phyloP scores from a whole-genome alignment of 2,113 vertebrate genomes.

The Eretmochelys imbricata region DNA sequence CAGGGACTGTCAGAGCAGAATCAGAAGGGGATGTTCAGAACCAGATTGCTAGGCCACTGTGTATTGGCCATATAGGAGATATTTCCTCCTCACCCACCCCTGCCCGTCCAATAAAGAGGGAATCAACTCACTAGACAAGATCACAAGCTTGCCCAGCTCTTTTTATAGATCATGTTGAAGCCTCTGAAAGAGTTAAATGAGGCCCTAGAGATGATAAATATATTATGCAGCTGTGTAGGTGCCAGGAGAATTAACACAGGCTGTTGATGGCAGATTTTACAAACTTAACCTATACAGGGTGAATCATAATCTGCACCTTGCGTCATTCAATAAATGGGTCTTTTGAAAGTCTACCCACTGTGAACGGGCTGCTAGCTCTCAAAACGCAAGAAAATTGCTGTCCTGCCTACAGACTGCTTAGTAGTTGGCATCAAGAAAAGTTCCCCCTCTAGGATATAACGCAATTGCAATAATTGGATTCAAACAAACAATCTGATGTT shows the following conservation, averaged over 20 bases:
- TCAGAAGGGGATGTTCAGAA: conserved; percentile 1
- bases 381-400: conserved; percentile 20
- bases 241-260: conserved; percentile 50
- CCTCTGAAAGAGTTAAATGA: conserved; percentile 44
- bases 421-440: not conserved
- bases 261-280: conserved; percentile 21
- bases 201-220: conserved; percentile 48
- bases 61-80: not conserved
- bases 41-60: not conserved
- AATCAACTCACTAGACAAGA: not conserved
- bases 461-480: conserved; percentile 1
- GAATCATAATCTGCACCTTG: conserved; percentile 68
- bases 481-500: not conserved
- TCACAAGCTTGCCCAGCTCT: not conserved
- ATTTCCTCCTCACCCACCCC: not conserved
- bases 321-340: conserved; percentile 60
- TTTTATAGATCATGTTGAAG: not conserved
- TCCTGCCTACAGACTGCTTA: conserved; percentile 36
- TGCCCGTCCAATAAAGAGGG: not conserved
- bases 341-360: conserved; percentile 62
- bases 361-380: conserved; percentile 45
- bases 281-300: conserved; percentile 56
- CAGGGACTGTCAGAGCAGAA: not conserved
- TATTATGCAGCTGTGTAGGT: conserved; percentile 66
- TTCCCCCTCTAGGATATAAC: not conserved